Evolutionary conservation across 2,888 invertebrate genomes (phyloP).

Genomic region (Sialis lutaria): DNA sequence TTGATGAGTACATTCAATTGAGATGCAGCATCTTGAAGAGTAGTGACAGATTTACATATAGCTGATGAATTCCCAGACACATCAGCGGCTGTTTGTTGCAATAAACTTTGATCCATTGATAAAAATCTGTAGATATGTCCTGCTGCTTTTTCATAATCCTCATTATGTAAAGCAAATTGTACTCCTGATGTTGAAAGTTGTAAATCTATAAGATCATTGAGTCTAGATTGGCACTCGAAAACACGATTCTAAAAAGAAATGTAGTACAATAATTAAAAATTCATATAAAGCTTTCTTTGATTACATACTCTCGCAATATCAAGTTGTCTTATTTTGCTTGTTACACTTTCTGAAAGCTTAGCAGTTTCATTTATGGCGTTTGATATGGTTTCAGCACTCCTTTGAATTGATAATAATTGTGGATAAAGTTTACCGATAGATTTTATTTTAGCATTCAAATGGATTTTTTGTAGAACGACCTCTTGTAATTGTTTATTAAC

Average conservation of each 20-base stretch:
- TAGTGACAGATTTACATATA: constrained; percentile 49
- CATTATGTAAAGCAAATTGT: constrained; percentile 77
- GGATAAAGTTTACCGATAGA: constrained; percentile 66
- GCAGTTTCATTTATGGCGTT: constrained; percentile 79
- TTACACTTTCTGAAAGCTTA: constrained; percentile 79
- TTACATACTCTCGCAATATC: constrained; percentile 72
- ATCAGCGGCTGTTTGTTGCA: constrained; percentile 61
- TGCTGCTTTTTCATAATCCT: constrained; percentile 95
- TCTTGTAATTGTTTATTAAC: constrained; percentile 52
- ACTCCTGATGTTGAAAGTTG: constrained; percentile 97
- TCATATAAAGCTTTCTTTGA: constrained; percentile 1
- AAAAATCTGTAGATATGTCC: constrained; percentile 88
- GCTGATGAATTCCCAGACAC: constrained; percentile 51
- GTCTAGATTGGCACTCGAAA: constrained; percentile 83
- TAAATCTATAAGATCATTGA: constrained; percentile 86
- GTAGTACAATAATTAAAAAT: constrained; percentile 1
- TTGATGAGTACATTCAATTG: constrained; percentile 53
- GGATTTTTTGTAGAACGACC: constrained; percentile 54
- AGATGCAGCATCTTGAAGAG: constrained; percentile 57
- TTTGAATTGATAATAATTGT: constrained; percentile 57
- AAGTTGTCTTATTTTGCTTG: constrained; percentile 84
- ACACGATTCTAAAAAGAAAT: constrained; percentile 54
- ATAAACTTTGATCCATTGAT: constrained; percentile 73
- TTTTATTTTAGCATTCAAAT: constrained; percentile 63
- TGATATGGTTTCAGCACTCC: constrained; percentile 64